Evolutionary conservation across 2,797 vertebrate genomes (phyloP).

Genomic region (Syndactyla subalaris): DNA sequence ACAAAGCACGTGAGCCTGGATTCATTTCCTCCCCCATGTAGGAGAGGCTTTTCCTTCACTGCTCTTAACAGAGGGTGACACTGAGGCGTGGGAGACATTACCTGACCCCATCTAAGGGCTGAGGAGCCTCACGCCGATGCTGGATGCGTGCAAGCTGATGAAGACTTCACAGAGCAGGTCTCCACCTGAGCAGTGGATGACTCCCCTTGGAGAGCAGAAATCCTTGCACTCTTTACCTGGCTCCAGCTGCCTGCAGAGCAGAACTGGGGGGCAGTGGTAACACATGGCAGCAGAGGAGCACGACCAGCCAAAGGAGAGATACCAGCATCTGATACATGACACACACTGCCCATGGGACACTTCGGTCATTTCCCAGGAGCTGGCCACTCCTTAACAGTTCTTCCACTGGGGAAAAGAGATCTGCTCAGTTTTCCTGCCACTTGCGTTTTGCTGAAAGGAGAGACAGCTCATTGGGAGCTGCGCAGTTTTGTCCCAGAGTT

Average conservation of each 20-base stretch:
- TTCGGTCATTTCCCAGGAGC: neutral
- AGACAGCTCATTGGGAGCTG: neutral
- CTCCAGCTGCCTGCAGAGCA: neutral
- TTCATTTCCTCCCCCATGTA: neutral
- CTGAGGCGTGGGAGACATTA: neutral
- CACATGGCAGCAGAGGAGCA: rapidly evolving
- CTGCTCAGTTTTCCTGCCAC: neutral
- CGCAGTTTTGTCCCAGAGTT: neutral
- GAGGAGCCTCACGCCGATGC: neutral
- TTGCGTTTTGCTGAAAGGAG: neutral
- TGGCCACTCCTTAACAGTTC: neutral
- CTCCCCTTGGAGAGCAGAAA: neutral
- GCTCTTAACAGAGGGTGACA: neutral
- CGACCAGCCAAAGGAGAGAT: neutral
- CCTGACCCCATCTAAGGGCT: neutral
- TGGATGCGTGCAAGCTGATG: neutral
- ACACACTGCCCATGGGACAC: neutral
- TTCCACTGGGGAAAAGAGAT: neutral
- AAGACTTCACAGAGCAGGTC: neutral
- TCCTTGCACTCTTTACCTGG: neutral
- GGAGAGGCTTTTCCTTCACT: neutral
- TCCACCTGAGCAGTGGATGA: neutral
- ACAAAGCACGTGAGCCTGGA: neutral
- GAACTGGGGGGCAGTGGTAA: rapidly evolving
- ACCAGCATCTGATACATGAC: neutral